phyloP scores from a whole-genome alignment of 1,140 invertebrate species.

The Eumeta japonica region DNA sequence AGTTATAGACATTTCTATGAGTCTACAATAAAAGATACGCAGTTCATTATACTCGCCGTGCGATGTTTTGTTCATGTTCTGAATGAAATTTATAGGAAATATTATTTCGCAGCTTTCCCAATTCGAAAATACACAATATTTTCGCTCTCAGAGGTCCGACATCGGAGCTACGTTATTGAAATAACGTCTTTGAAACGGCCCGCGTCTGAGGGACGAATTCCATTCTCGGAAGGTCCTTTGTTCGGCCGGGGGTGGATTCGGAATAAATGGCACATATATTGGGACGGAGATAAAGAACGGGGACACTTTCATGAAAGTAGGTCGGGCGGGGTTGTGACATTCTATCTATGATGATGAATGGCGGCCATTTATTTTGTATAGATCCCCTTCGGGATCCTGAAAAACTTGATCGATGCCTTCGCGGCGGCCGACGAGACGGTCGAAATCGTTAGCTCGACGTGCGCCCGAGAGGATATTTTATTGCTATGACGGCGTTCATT shows the following conservation, averaged over 20 bases:
- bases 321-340: constrained; percentile 22
- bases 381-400: constrained; percentile 23
- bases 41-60: no score
- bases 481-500: not conserved
- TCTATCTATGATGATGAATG: constrained; percentile 49
- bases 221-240: constrained; percentile 10
- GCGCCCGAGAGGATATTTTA: constrained; percentile 13
- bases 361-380: constrained; percentile 36
- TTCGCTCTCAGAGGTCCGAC: constrained; percentile 9
- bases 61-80: no score
- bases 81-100: constrained; percentile 12
- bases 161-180: constrained; percentile 5
- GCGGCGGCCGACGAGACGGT: constrained; percentile 14
- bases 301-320: constrained; percentile 24
- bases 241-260: constrained; percentile 11
- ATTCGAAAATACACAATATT: constrained; percentile 9
- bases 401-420: constrained; percentile 48
- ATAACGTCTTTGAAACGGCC: constrained; percentile 8
- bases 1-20: no score
- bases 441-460: constrained; percentile 33
- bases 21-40: no score
- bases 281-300: constrained; percentile 25
- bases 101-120: constrained; percentile 12
- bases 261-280: constrained; percentile 21
- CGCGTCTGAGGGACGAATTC: constrained; percentile 10